A percentile compares a stretch with the other conserved stretches of the same genome.
Conservation (phyloP, 1,140 invertebrate genomes). For the Scaptomyza graminum region DNA sequence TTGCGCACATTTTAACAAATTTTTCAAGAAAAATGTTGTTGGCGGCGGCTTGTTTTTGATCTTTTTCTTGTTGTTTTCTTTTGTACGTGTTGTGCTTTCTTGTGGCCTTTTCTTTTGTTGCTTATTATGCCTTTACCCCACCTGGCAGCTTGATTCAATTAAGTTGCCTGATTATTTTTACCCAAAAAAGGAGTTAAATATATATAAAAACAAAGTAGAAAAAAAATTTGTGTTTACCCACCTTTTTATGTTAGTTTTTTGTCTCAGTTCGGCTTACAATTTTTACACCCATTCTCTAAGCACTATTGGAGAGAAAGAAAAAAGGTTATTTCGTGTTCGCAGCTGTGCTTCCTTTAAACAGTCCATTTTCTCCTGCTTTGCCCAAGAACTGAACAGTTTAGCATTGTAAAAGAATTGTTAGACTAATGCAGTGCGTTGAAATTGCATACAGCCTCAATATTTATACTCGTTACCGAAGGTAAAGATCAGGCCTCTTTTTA, state of each 20-base stretch:
- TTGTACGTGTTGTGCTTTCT: slow-evolving; percentile 28
- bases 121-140: slow-evolving; percentile 47
- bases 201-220: background rate
- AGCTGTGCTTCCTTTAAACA: background rate
- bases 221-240: background rate
- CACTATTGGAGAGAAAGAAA: too few species aligned
- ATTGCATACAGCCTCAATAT: too few species aligned
- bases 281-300: slow-evolving; percentile 32
- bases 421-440: too few species aligned
- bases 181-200: slow-evolving; percentile 42
- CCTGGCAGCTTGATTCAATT: slow-evolving; percentile 70
- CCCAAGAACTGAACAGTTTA: background rate
- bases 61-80: slow-evolving; percentile 29
- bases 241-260: slow-evolving; percentile 22
- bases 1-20: slow-evolving; percentile 68
- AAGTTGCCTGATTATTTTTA: slow-evolving; percentile 77
- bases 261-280: slow-evolving; percentile 10
- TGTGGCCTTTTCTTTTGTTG: slow-evolving; percentile 60
- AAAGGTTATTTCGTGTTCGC: too few species aligned
- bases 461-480: too few species aligned
- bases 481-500: too few species aligned
- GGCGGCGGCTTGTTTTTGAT: slow-evolving; percentile 25
- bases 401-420: background rate
- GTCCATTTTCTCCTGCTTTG: background rate
- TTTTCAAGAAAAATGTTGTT: slow-evolving; percentile 33